Evolutionary conservation across 2,797 vertebrate genomes (phyloP), one percentile per base, ranked within the genome.

Genomic region (Pterois miles): DNA sequence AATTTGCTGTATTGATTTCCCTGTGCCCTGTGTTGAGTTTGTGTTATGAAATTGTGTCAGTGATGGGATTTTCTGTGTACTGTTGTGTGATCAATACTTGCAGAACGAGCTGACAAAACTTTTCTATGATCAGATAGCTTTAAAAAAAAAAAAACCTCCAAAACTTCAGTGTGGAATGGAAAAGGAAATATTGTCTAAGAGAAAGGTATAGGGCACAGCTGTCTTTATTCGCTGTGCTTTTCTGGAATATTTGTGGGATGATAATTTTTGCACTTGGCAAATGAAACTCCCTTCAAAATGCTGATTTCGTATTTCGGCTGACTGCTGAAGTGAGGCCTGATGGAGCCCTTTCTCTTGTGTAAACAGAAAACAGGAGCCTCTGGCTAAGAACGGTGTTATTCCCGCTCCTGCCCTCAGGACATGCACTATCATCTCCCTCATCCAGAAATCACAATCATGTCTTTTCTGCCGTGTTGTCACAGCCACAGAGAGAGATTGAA

Each of bases 11-110:
- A 94, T 93, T 78, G 90, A 92, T 92, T 92, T 92, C 69, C 58
- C 77, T 34, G 75, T 22, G 52, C 22, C 14, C 65, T 71, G 64
- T 76, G 86, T 76, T 71, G 69, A 72, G 71, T 76, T 80, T 83
- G 59, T 81, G 81, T 89, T 90, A 87, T 91, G 88, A 87, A 90
- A 92, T 92, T 65, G 80, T 89, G 87, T 84, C 87, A 86, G 76
- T 46, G 65, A 34, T 74, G 72, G 80, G 81, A 81, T 86, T 87
- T 84, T 85, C 43, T 84, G 82, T 82, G 87, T 85, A 84, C 77
- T 84, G 81, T 70, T 71, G 62, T 82, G 77, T 63, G 29, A 93
- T 94, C 91, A 82, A 92, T 93, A 88, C 76, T 80, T 71, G 38
- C 60, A 72, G 60, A 91, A 82, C 74, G 78, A 76, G 78, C 81